Percentiles rank a stretch among this genome's conserved stretches.
These are phyloP conservation scores for Notospermus geniculatus DNA, from an alignment of 1,140 invertebrate species.

Conservation along the genomic window DNA sequence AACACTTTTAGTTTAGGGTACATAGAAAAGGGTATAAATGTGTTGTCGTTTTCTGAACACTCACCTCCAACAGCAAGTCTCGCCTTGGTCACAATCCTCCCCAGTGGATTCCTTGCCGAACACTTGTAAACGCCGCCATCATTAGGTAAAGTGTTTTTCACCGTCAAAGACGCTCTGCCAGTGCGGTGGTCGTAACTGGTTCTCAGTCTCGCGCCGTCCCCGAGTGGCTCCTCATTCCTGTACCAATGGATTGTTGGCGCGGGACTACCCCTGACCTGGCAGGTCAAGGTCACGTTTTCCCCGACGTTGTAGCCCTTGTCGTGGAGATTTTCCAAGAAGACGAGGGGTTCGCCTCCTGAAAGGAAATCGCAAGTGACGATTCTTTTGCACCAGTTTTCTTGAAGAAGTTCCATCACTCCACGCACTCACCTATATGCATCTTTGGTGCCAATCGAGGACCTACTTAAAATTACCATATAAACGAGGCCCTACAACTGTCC, in stretches of 20 bases:
- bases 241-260: conserved; percentile 91
- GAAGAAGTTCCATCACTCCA: too few species aligned
- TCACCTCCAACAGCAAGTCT: conserved; percentile 59
- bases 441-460: too few species aligned
- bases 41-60: too few species aligned
- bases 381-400: too few species aligned
- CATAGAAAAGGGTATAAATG: too few species aligned
- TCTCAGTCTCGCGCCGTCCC: conserved; percentile 61
- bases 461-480: too few species aligned
- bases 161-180: conserved; percentile 41
- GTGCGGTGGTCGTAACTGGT: conserved; percentile 73
- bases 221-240: conserved; percentile 56
- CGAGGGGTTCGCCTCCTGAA: not conserved
- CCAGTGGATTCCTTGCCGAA: conserved; percentile 69
- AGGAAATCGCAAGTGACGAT: too few species aligned
- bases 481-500: too few species aligned
- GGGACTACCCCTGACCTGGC: conserved; percentile 85
- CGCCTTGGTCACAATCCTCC: conserved; percentile 58
- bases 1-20: too few species aligned
- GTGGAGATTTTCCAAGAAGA: conserved; percentile 56
- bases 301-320: conserved; percentile 75
- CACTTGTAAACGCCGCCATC: conserved; percentile 90
- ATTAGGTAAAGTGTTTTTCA: conserved; percentile 48
- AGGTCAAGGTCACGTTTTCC: conserved; percentile 73
- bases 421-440: too few species aligned